Evolutionary conservation across 2,113 vertebrate species (phyloP).

Genomic region (Dipodomys stephensi): DNA sequence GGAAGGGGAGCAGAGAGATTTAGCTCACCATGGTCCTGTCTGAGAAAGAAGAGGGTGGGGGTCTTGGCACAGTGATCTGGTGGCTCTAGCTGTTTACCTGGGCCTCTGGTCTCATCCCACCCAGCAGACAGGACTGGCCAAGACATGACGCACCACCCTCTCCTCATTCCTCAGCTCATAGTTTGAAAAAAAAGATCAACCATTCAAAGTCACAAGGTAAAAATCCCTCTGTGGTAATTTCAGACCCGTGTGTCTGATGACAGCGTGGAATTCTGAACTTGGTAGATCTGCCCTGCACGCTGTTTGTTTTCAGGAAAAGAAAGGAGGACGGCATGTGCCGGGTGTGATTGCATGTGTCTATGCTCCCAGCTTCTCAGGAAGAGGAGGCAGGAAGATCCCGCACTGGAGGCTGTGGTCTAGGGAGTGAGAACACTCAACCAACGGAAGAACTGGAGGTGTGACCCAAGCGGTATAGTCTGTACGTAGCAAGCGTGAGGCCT

Average conservation of each 20-base stretch:
- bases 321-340: background rate
- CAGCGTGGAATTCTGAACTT: background rate
- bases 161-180: background rate
- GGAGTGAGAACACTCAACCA: too few relatives aligned
- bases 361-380: too few relatives aligned
- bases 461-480: too few relatives aligned
- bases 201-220: conserved; percentile 3
- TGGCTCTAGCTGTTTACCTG: background rate
- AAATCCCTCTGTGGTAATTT: background rate
- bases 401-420: too few relatives aligned
- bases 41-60: background rate
- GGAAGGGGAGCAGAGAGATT: background rate
- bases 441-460: too few relatives aligned
- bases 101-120: background rate
- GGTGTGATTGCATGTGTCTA: too few relatives aligned
- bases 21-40: background rate
- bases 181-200: background rate
- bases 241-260: background rate
- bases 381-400: too few relatives aligned
- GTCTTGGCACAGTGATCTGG: background rate
- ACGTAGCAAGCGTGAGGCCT: too few relatives aligned
- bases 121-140: background rate
- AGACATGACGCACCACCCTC: background rate
- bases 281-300: background rate
- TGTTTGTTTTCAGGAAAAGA: background rate